phyloP scores from a whole-genome alignment of 1,140 invertebrate genomes.

The Polypedilum pembai region DNA sequence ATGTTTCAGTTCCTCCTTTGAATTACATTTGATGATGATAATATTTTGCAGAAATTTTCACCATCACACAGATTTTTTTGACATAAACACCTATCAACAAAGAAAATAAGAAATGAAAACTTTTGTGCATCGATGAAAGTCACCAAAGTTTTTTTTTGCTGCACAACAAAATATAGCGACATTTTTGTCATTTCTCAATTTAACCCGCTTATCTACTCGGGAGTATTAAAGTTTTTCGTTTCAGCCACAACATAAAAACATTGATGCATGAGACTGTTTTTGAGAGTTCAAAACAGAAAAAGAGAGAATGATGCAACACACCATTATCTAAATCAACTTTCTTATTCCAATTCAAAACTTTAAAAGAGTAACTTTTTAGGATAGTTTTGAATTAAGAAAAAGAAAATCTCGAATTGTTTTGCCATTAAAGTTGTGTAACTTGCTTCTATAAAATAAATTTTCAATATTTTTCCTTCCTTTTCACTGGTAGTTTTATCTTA shows the following conservation, averaged over 20 bases:
- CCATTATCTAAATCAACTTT: constrained; percentile 28
- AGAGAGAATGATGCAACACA: not conserved
- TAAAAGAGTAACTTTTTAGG: not conserved
- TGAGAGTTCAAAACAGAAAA: not conserved
- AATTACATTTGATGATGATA: constrained; percentile 26
- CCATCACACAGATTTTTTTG: not conserved
- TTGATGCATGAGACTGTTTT: not conserved
- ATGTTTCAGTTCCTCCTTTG: not conserved
- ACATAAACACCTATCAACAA: not conserved
- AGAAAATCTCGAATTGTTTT: not conserved
- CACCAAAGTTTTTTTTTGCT: not conserved
- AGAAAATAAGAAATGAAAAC: not conserved
- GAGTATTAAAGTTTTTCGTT: not conserved
- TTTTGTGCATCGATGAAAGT: constrained; percentile 7
- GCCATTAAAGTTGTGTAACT: constrained; percentile 20
- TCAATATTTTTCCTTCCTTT: constrained; percentile 25
- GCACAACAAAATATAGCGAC: not conserved
- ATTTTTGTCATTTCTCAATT: not conserved
- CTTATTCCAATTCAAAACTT: not conserved
- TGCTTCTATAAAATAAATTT: constrained; percentile 7
- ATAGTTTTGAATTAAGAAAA: not conserved
- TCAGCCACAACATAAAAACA: not conserved
- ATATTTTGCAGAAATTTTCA: constrained; percentile 8
- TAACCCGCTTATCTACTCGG: not conserved
- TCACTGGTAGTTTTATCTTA: not conserved